phyloP scores from a whole-genome alignment of 2,888 invertebrate genomes.

The Lysandra coridon region DNA sequence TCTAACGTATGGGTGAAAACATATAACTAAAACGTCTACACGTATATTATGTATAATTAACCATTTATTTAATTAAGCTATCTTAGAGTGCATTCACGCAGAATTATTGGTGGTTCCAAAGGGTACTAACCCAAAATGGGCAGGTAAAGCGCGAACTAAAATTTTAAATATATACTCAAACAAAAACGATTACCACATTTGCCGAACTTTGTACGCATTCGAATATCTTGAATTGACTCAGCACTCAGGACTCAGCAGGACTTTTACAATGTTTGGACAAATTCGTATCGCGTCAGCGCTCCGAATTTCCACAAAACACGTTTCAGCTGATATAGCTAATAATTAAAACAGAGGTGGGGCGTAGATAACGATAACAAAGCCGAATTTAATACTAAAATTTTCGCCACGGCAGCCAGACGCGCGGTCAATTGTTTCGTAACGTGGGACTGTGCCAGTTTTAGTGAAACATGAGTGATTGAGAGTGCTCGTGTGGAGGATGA shows the following conservation, averaged over 20 bases:
- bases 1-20: no score
- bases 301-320: not conserved
- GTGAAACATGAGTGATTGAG: not conserved
- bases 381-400: slow-evolving; percentile 3
- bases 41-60: no score
- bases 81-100: no score
- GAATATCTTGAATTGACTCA: no score
- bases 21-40: no score
- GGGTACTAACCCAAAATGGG: no score
- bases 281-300: not conserved
- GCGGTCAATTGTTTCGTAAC: slow-evolving; percentile 21
- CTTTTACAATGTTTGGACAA: not conserved
- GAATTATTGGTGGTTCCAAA: no score
- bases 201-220: no score
- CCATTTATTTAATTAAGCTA: no score
- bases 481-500: slow-evolving; percentile 61
- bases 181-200: no score
- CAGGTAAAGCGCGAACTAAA: no score
- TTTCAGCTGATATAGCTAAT: slow-evolving; percentile 9
- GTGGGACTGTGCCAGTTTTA: not conserved
- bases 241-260: not conserved
- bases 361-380: slow-evolving; percentile 21
- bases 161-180: no score
- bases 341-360: slow-evolving; percentile 19
- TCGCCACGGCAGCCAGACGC: slow-evolving; percentile 2